These are phyloP conservation scores for Diogma glabrata DNA, from an alignment of 2,888 invertebrate genomes.

Conservation along the genomic window DNA sequence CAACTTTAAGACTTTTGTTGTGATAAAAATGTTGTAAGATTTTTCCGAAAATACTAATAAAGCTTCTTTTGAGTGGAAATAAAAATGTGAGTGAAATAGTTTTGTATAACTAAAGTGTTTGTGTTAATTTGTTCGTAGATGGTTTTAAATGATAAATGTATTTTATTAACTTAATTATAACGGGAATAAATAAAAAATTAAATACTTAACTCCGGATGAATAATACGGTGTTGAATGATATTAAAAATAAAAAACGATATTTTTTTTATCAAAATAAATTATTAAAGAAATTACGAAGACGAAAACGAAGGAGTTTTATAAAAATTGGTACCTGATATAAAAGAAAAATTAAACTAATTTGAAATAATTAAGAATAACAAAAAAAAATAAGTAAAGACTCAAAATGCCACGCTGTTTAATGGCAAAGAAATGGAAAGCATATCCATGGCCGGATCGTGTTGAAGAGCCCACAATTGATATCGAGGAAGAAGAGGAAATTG, in stretches of 20 bases:
- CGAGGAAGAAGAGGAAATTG: slow-evolving; percentile 71
- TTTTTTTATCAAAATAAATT: slow-evolving; percentile 6
- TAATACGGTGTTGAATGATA: slow-evolving; percentile 3
- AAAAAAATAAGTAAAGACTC: neutral
- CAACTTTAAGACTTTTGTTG: too few species aligned
- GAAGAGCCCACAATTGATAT: slow-evolving; percentile 41
- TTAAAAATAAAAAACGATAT: too few species aligned
- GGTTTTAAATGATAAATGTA: too few species aligned
- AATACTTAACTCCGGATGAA: slow-evolving; percentile 8
- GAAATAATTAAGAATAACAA: neutral
- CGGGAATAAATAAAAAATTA: too few species aligned
- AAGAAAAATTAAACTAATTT: neutral
- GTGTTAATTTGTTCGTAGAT: too few species aligned
- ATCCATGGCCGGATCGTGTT: slow-evolving; percentile 59
- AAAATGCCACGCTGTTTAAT: slow-evolving; percentile 92
- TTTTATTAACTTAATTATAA: too few species aligned
- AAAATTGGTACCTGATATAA: slow-evolving; percentile 8
- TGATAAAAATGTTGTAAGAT: too few species aligned
- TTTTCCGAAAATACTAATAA: too few species aligned
- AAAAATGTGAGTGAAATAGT: too few species aligned
- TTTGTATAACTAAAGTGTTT: too few species aligned
- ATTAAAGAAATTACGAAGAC: slow-evolving; percentile 5
- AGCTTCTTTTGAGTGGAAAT: too few species aligned
- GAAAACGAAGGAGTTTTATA: slow-evolving; percentile 6
- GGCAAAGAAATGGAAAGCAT: slow-evolving; percentile 92